phyloP scores from a whole-genome alignment of 2,113 vertebrate species.

The Progne subis region DNA sequence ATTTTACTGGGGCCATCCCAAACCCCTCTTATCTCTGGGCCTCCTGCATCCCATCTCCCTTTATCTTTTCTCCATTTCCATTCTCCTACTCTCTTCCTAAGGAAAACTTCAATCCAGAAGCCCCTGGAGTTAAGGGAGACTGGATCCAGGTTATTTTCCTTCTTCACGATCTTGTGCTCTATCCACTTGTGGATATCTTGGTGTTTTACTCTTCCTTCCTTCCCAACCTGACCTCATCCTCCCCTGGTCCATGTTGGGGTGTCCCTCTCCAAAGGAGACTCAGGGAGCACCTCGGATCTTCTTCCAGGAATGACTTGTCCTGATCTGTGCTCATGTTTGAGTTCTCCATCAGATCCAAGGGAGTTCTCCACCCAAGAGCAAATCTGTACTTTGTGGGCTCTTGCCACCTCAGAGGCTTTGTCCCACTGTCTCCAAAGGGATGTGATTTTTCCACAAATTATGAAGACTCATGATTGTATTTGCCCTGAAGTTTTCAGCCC shows the following conservation, averaged over 20 bases:
- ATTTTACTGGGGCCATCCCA: background rate
- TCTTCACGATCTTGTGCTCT: rapidly evolving
- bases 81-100: background rate
- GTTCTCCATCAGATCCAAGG: background rate
- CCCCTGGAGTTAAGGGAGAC: background rate
- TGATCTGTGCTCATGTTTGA: background rate
- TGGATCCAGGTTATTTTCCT: background rate
- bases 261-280: background rate
- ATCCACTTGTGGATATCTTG: background rate
- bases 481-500: background rate
- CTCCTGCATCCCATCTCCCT: background rate
- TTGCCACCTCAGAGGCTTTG: background rate
- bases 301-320: background rate
- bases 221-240: background rate
- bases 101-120: background rate
- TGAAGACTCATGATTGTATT: background rate
- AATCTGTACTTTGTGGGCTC: background rate
- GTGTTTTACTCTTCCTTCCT: background rate
- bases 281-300: background rate
- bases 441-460: background rate
- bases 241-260: background rate
- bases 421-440: background rate
- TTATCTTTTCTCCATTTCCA: background rate
- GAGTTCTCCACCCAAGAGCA: background rate
- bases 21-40: background rate